Evolutionary conservation across 2,797 vertebrate genomes (phyloP).

Genomic region (Ceryle rudis): DNA sequence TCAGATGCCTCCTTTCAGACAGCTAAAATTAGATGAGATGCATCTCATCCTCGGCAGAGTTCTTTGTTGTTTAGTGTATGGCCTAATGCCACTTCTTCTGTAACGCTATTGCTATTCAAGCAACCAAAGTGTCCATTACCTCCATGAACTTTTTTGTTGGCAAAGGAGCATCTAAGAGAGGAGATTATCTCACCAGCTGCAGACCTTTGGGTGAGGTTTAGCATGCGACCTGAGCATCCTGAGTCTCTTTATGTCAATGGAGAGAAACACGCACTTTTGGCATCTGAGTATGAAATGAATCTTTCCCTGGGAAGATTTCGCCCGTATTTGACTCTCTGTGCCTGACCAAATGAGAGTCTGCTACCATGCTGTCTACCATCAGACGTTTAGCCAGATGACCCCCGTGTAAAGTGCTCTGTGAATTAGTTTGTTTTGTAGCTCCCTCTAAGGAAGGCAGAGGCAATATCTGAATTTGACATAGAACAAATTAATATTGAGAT

Average conservation of each 20-base stretch:
- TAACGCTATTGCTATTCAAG: background rate
- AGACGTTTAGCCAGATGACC: background rate
- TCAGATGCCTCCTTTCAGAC: background rate
- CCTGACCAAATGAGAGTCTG: background rate
- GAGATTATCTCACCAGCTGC: background rate
- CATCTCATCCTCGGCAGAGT: background rate
- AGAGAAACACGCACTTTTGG: background rate
- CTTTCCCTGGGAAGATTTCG: background rate
- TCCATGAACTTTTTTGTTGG: background rate
- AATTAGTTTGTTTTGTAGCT: background rate
- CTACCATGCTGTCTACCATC: background rate
- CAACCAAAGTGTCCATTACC: background rate
- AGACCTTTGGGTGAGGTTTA: background rate
- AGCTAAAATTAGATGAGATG: background rate
- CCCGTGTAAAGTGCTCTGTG: background rate
- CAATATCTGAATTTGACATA: background rate
- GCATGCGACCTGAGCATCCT: background rate
- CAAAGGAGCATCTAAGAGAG: background rate
- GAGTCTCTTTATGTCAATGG: background rate
- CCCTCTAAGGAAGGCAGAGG: background rate
- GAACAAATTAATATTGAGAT: background rate
- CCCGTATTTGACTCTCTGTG: background rate
- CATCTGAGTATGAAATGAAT: background rate
- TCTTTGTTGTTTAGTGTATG: background rate
- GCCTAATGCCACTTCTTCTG: background rate